Evolutionary conservation across 2,797 vertebrate species (phyloP), one percentile per base, ranked within the genome.

Genomic region (Gambusia yucatana): DNA sequence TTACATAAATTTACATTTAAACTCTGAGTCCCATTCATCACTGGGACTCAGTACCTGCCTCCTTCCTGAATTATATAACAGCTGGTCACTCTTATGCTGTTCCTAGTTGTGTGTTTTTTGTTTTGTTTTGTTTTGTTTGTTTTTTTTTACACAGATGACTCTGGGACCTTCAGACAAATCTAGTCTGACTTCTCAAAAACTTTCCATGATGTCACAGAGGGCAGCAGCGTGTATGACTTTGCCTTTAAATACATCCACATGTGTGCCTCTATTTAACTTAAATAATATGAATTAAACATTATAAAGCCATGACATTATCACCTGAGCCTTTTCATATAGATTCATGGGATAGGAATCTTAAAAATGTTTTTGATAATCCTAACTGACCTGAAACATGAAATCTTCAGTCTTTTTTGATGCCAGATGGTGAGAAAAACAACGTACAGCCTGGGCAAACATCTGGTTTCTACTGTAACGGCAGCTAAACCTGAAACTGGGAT

Each of bases 391-490:
- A 25, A 67, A 67, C 8, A 67, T 59, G 11, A 39, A 39, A 63
- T 63, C 5, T 63, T 63, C 33, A 4, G 33, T 63, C 30, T 20
- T 17, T 20, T 63, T 36, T 20, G 2, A 63, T 33, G 30, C 8
- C 14, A 73, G 77, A 74, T 74, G 67, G 85, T 80, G 55, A 59
- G 55, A 59, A 57, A 57, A 57, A 59, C n/a, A 59, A 28, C 30
- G 11, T 30, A 14, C 55, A 59, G 11, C 11, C n/a, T 59, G 55
- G 11, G n/a, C n/a, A 63, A 74, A 74, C 28, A 10, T 16, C 16
- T 43, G 44, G 11, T n/a, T 69, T 43, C 22, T 6, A 11, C 63
- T 39, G 5, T 63, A 65, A n/a, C 22, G 16, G 43, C 13, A 70
- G 2, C 41, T 69, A n/a, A 43, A n/a, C 20, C 65, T 2, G 6